Base-by-base conservation (phyloP, 2,888 invertebrate species). In the Antitype chi region DNA sequence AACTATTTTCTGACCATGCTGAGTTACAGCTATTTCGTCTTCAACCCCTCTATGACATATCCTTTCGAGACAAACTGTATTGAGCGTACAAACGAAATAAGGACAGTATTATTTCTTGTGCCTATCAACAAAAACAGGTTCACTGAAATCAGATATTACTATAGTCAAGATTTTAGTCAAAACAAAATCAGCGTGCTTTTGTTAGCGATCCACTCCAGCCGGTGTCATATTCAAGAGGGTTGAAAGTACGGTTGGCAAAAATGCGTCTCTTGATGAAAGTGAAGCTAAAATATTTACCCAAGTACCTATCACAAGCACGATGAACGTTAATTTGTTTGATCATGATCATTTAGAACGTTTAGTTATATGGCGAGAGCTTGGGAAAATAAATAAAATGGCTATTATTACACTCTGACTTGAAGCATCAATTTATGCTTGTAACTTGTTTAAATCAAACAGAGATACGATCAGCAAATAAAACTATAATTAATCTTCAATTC, bases 111-210 rank as follows among this genome's bases (percentile, higher is more conserved):
- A 82, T 82, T 74, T 68, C 60, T 63, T 67, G 43, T 78, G 47
- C 64, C 78, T 91, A 91, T 92, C 92, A 91, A 89, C 88, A 88
- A 81, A 93, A 94, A 94, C 93, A 92, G 92, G 94, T 93, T 94
- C 92, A 89, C 91, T 92, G 96, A 92, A 96, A 96, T 91, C 89
- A 89, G 95, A 96, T 95, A 93, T 90, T 82, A 86, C 89, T 90
- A 89, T 89, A 88, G 90, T 89, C 91, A 92, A 92, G 91, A 93
- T 94, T 95, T 95, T 94, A 95, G 95, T 95, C 96, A 96, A 96
- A 96, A 96, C 95, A 96, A 95, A 96, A 96, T 96, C 96, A 93
- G 92, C 90, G 91, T 92, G 90, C 94, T 93, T 95, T 96, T 96
- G 96, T 96, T 95, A 88, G 94, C 94, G 89, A 94, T 95, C 94